Evolutionary conservation across 1,140 invertebrate species (phyloP), one percentile per base, ranked within the genome.

Genomic region (Heterodera schachtii): DNA sequence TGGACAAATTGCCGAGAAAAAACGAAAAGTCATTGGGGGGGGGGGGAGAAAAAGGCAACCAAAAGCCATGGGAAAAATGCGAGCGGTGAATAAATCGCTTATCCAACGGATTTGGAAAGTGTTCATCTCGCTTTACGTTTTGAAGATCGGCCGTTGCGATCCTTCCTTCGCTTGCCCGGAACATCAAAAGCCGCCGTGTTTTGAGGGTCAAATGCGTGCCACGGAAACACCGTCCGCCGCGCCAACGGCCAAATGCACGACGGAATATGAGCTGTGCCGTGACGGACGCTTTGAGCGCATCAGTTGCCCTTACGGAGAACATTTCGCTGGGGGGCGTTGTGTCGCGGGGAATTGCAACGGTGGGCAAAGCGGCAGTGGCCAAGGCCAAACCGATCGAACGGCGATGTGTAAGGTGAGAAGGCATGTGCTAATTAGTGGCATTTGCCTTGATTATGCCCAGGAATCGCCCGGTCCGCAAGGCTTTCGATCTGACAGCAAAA

Each of bases 81-180:
- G 31, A 31, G 31, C 31, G 31, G 31, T 31, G 31, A 31, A 31
- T 31, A 31, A 31, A 31, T 31, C 31, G 31, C 31, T 31, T 31
- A 31, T 31, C 31, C 31, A 31, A 31, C 31, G n/a, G 21, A 43
- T 75, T 75, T 3, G 11, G 16, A 5, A 2, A 49, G 2, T 19
- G 43, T 75, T 75, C 31, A 75, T 21, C 19, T 21, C 6, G 41
- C 52, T 66, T 80, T 80, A 46, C 69, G 31, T 31, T 31, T 52
- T 49, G 41, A 31, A 80, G 81, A 60, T 82, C 7, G 74, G 77
- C 41, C 80, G 74, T n/a, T 82, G 81, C 69, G 80, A 82, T 21
- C 79, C 81, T 44, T 41, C 52, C 3, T 81, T 82, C 41, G 46
- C 6, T 13, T 82, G 81, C 31, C 46, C 49, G 21, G 57, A 21